Percentiles rank a stretch among this genome's conserved stretches.
These are phyloP conservation scores for Dorcus hopei DNA, from an alignment of 2,888 invertebrate species.

Conservation along the genomic window DNA sequence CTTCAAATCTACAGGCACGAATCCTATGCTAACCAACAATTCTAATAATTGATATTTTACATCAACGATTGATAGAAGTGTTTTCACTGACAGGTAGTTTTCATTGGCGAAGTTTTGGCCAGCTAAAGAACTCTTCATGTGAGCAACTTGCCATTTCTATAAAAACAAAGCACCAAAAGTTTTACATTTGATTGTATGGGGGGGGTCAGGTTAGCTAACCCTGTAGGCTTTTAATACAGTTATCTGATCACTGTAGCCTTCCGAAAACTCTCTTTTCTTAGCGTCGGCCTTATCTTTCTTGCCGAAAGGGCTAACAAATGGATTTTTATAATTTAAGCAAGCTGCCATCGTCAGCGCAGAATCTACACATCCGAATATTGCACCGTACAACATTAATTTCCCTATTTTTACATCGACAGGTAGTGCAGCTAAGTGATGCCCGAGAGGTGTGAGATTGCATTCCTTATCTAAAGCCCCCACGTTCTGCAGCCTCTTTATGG, in stretches of 20 bases:
- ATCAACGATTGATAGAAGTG: conserved; percentile 79
- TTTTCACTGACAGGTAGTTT: conserved; percentile 79
- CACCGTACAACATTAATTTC: conserved; percentile 88
- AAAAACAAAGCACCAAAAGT: conserved; percentile 22
- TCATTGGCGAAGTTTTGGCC: conserved; percentile 77
- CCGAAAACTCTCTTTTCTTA: conserved; percentile 71
- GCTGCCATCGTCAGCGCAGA: conserved; percentile 89
- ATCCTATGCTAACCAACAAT: conserved; percentile 72
- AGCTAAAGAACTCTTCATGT: conserved; percentile 64
- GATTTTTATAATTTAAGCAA: conserved; percentile 75
- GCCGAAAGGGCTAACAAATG: conserved; percentile 72
- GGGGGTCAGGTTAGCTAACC: conserved; percentile 50
- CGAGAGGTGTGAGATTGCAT: conserved; percentile 76
- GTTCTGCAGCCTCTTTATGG: conserved; percentile 68
- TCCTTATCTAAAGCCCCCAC: conserved; percentile 77
- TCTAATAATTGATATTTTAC: conserved; percentile 81
- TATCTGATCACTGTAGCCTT: conserved; percentile 84
- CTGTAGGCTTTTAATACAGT: conserved; percentile 81
- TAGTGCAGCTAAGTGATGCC: conserved; percentile 81
- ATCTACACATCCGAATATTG: conserved; percentile 89
- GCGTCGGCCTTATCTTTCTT: conserved; percentile 69
- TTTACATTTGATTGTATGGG: too few relatives aligned
- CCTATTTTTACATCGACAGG: conserved; percentile 90
- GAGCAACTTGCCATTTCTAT: conserved; percentile 76
- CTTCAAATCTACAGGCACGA: conserved; percentile 67